phyloP scores from a whole-genome alignment of 2,888 invertebrate genomes.

The Nowickia ferox region DNA sequence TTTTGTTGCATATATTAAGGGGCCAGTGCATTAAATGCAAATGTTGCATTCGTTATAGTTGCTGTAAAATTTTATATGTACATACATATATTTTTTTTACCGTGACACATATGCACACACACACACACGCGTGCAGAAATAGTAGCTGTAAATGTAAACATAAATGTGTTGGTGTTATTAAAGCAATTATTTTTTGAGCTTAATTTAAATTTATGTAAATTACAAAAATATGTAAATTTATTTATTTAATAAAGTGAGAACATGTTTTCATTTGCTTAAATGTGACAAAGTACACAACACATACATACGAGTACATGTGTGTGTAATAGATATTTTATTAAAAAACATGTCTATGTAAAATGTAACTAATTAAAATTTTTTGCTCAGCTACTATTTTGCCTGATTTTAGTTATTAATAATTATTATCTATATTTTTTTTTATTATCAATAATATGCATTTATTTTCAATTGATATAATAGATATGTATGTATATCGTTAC shows the following conservation, averaged over 20 bases:
- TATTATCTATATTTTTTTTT: slow-evolving; percentile 56
- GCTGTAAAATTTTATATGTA: slow-evolving; percentile 63
- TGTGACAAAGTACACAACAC: neutral
- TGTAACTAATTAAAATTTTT: slow-evolving; percentile 66
- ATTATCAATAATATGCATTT: slow-evolving; percentile 48
- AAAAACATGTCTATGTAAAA: slow-evolving; percentile 51
- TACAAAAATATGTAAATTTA: slow-evolving; percentile 72
- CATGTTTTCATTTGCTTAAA: slow-evolving; percentile 52
- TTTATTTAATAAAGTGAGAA: slow-evolving; percentile 72
- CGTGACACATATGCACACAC: neutral
- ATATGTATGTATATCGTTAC: neutral
- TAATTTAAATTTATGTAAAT: slow-evolving; percentile 75
- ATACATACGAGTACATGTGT: neutral
- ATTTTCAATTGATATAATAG: slow-evolving; percentile 50
- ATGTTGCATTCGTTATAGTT: slow-evolving; percentile 68
- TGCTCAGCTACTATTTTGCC: slow-evolving; percentile 3
- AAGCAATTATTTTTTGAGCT: slow-evolving; percentile 68
- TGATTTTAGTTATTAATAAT: slow-evolving; percentile 58
- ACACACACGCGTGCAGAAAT: neutral
- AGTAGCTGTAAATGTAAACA: slow-evolving; percentile 14
- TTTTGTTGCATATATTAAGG: slow-evolving; percentile 68
- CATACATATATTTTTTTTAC: slow-evolving; percentile 31
- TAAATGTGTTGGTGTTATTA: slow-evolving; percentile 52
- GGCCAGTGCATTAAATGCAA: slow-evolving; percentile 72
- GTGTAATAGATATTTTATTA: slow-evolving; percentile 56